Evolutionary conservation across 1,140 invertebrate species (phyloP).

Genomic region (Pemphigus obesinymphae): DNA sequence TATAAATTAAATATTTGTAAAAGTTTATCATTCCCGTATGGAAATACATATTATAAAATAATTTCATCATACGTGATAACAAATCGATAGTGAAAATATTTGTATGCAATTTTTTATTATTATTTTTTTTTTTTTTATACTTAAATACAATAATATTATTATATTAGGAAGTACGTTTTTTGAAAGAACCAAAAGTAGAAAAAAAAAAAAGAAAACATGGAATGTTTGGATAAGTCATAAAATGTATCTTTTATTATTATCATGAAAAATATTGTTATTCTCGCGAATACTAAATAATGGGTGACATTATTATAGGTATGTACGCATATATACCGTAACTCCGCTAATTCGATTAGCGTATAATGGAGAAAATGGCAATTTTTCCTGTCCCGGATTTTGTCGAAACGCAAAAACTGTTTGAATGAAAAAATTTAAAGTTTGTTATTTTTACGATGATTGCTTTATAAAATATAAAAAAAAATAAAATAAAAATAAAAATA

Average conservation of each 20-base stretch:
- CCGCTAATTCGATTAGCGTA: constrained; percentile 7
- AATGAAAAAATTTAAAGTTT: background rate
- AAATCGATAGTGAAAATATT: constrained; percentile 12
- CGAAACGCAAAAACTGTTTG: background rate
- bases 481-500: too few species aligned
- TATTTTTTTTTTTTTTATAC: too few species aligned
- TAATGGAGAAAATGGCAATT: constrained; percentile 3
- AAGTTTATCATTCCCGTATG: background rate
- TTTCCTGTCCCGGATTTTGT: background rate
- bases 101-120: background rate
- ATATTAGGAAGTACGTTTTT: background rate
- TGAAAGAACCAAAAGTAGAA: too few species aligned
- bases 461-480: background rate
- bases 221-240: constrained; percentile 6
- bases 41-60: background rate
- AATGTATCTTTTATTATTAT: background rate
- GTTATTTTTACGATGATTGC: background rate
- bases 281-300: background rate
- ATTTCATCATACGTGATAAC: background rate
- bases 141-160: background rate
- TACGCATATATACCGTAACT: background rate
- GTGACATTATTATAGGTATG: background rate
- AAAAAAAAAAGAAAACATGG: background rate
- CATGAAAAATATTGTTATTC: background rate
- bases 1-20: background rate